phyloP scores from a whole-genome alignment of 2,797 vertebrate genomes.

The Aplochiton taeniatus region DNA sequence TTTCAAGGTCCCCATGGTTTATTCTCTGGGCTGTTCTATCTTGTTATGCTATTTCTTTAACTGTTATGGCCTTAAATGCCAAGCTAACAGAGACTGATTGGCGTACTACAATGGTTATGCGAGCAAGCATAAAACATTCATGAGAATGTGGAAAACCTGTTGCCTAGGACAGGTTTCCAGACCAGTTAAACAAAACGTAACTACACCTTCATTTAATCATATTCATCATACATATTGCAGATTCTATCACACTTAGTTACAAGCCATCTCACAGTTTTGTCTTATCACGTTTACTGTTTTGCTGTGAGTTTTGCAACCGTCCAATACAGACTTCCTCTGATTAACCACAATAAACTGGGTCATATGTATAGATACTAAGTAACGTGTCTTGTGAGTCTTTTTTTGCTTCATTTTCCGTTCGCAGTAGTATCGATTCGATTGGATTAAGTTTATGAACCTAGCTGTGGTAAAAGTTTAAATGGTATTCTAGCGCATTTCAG shows the following conservation, averaged over 20 bases:
- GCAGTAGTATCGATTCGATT: slow-evolving; percentile 21
- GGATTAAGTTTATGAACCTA: slow-evolving; percentile 29
- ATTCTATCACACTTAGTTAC: slow-evolving; percentile 3
- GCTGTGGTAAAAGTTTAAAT: slow-evolving; percentile 21
- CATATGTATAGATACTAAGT: slow-evolving; percentile 10
- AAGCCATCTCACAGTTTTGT: not conserved
- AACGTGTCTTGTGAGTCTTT: slow-evolving; percentile 18
- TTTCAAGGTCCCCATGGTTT: slow-evolving; percentile 45
- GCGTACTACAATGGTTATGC: slow-evolving; percentile 1
- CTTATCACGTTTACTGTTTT: too few relatives aligned
- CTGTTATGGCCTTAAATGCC: slow-evolving; percentile 14
- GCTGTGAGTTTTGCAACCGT: slow-evolving; percentile 7
- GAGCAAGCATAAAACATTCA: not conserved
- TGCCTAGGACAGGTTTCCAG: too few relatives aligned
- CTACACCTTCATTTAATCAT: too few relatives aligned
- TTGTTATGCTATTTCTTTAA: slow-evolving; percentile 32
- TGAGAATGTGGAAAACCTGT: too few relatives aligned
- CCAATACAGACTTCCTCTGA: slow-evolving; percentile 13
- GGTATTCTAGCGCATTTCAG: slow-evolving; percentile 15
- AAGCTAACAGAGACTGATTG: not conserved
- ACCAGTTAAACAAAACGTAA: too few relatives aligned
- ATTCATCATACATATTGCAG: slow-evolving; percentile 1
- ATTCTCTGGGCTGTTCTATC: slow-evolving; percentile 19
- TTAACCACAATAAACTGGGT: slow-evolving; percentile 9
- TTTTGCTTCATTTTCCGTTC: slow-evolving; percentile 25